phyloP scores from a whole-genome alignment of 1,140 invertebrate genomes.

The Hirudo medicinalis region DNA sequence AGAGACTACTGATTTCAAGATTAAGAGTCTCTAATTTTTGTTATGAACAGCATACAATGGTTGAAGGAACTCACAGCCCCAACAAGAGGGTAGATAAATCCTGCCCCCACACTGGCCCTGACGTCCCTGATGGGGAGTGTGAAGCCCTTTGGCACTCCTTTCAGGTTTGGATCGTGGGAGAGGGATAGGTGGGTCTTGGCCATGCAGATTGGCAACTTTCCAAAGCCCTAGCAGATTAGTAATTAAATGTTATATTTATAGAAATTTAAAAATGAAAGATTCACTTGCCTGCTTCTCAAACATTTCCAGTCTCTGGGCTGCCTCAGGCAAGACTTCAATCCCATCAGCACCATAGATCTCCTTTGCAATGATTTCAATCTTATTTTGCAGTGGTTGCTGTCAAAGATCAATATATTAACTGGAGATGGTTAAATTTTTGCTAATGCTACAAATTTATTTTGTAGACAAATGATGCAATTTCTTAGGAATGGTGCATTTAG shows the following conservation, averaged over 20 bases:
- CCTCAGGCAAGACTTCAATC: slow-evolving; percentile 55
- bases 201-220: slow-evolving; percentile 89
- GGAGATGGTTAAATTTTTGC: too few species aligned
- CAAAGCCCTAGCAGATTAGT: slow-evolving; percentile 57
- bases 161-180: slow-evolving; percentile 71
- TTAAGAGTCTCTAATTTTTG: too few species aligned
- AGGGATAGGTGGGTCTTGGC: slow-evolving; percentile 91
- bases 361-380: slow-evolving; percentile 75
- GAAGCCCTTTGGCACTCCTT: slow-evolving; percentile 83
- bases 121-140: slow-evolving; percentile 71
- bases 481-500: too few species aligned
- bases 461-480: too few species aligned
- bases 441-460: too few species aligned
- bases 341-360: slow-evolving; percentile 91
- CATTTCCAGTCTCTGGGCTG: slow-evolving; percentile 53
- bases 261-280: slow-evolving; percentile 12
- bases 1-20: too few species aligned
- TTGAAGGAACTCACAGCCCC: slow-evolving; percentile 56
- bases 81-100: slow-evolving; percentile 81
- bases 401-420: background rate
- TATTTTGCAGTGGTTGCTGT: slow-evolving; percentile 60
- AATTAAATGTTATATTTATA: too few species aligned
- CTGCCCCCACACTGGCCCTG: slow-evolving; percentile 79
- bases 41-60: too few species aligned
- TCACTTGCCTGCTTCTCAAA: slow-evolving; percentile 52